Evolutionary conservation across 2,797 vertebrate genomes (phyloP), one percentile per base, ranked within the genome.

Genomic region (Galagoides demidoff): DNA sequence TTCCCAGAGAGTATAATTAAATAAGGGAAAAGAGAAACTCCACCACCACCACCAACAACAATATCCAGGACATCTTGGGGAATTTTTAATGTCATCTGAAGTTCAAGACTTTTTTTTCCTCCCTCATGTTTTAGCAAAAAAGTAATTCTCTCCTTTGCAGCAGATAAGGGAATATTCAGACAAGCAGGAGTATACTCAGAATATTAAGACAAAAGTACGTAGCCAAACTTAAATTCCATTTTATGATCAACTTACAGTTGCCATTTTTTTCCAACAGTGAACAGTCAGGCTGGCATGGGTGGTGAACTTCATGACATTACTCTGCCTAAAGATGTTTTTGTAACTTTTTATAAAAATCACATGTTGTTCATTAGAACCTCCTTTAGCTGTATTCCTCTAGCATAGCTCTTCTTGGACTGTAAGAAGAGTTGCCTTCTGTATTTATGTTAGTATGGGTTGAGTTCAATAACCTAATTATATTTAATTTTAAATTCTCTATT

Each of bases 401-500:
- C 17, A 7, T 68, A 39, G 7, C 4, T 76, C 34, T 90, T 83
- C 79, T 11, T 74, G 10, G 66, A 23, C 14, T 45, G 5, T 5
- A 61, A 52, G 14, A 52, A 52, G 49, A 52, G 49, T 52, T 52
- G 14, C 16, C 34, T 86, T 90, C 55, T 17, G 8, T 82, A 31
- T 55, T 66, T 55, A n/a, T 85, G 29, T 82, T 49, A 83, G 2
- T 49, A 49, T 49, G 11, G 27, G 22, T 79, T 90, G 59, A 77
- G 34, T 77, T 64, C 22, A 64, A 79, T 10, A 90, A 92, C 6
- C 7, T 84, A 87, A 43, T 55, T 55, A 76, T 34, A 71, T 73
- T 94, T 63, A 59, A 95, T 71, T 95, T 92, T 92, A 34, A 43
- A 29, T 55, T 92, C 4, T 52, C 27, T 43, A 3, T 64, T 79